phyloP scores from a whole-genome alignment of 1,140 invertebrate genomes.

The Caenorhabditis brenneri region DNA sequence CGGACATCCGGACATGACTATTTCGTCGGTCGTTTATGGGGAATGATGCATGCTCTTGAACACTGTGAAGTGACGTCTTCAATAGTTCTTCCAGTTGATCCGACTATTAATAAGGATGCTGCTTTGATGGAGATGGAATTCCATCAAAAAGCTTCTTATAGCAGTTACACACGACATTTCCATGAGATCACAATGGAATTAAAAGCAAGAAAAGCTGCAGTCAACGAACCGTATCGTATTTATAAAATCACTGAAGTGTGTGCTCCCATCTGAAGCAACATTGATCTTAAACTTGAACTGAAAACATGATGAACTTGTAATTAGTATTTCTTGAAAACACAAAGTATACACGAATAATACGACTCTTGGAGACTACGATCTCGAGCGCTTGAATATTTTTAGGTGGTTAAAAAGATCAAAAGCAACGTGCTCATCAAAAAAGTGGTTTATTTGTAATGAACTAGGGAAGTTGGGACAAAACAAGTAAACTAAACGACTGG shows the following conservation, averaged over 20 bases:
- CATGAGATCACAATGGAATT: background rate
- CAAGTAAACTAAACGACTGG: background rate
- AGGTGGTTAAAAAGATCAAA: too few relatives aligned
- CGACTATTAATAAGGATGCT: background rate
- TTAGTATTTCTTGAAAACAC: too few relatives aligned
- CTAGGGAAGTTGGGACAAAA: too few relatives aligned
- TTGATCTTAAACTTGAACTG: too few relatives aligned
- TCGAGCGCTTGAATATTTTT: too few relatives aligned
- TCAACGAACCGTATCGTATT: background rate
- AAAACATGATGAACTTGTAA: too few relatives aligned
- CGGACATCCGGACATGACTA: background rate
- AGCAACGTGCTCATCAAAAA: too few relatives aligned
- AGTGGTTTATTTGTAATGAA: too few relatives aligned
- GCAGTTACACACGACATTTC: background rate
- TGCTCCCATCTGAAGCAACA: too few relatives aligned
- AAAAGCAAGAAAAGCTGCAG: background rate
- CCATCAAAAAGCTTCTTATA: background rate
- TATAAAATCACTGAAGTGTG: constrained; percentile 17
- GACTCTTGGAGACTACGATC: too few relatives aligned
- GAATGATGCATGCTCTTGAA: background rate
- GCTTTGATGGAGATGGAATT: background rate
- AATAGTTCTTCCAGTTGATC: background rate
- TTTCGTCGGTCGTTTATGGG: constrained; percentile 4
- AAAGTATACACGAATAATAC: too few relatives aligned
- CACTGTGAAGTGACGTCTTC: background rate